phyloP scores from a whole-genome alignment of 2,113 vertebrate genomes.

The Ciconia boyciana region DNA sequence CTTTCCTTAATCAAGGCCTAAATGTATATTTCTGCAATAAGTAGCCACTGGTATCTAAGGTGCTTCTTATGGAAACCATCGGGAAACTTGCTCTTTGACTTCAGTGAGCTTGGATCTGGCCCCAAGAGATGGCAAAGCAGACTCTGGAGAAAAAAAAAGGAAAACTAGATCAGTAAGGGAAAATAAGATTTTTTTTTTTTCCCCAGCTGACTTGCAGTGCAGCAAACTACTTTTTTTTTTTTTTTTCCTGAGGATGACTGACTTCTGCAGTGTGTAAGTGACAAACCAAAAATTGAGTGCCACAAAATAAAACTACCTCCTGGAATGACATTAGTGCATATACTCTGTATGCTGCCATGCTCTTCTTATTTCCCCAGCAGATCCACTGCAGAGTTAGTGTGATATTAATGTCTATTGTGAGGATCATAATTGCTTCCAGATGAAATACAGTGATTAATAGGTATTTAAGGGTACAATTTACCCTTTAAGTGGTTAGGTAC shows the following conservation, averaged over 20 bases:
- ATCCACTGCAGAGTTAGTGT: background rate
- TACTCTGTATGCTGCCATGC: background rate
- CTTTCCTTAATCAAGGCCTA: background rate
- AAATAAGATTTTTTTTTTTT: background rate
- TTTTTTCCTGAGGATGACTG: background rate
- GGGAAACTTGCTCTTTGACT: background rate
- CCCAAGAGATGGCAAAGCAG: background rate
- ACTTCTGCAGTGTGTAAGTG: background rate
- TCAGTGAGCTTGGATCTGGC: background rate
- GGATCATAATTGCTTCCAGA: conserved; percentile 39
- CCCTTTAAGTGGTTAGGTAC: conserved; percentile 13
- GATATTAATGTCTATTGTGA: background rate
- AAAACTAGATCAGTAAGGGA: background rate
- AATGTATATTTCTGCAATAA: background rate
- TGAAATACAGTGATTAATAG: conserved; percentile 2
- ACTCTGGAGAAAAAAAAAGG: background rate
- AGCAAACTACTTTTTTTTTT: background rate
- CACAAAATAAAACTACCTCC: conserved; percentile 49
- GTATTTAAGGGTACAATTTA: conserved; percentile 45
- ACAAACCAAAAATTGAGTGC: conserved; percentile 30
- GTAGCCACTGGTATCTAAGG: background rate
- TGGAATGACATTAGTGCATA: background rate
- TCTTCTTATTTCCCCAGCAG: background rate
- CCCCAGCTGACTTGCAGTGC: background rate
- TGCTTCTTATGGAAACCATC: background rate